Base-by-base conservation (phyloP, 64 coral and sea anemone genomes). In the Actinia tenebrosa region DNA sequence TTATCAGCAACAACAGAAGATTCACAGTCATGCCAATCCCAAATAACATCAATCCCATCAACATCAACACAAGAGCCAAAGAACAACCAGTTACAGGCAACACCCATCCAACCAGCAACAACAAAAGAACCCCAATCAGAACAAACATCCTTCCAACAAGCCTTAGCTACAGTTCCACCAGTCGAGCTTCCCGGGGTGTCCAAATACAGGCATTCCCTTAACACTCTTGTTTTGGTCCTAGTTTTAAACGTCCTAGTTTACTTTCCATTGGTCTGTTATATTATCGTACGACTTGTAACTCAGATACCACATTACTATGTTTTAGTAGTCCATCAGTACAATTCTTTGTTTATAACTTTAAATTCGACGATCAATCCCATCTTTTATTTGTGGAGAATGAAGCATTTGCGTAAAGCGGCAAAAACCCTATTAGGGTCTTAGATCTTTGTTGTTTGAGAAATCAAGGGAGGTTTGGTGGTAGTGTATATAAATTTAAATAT, bases 351-450 rank as follows among this genome's bases (percentile, higher is more conserved):
- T 13, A 20, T 81, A 23, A n/a, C 79, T 6, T 4, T 81, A 7
- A 81, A 81, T 81, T 81, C 79, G 4, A 81, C 44, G 7, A 37
- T 81, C 16, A 81, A 81, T 81, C 79, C 79, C 45, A 0, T 81
- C 2, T 81, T 81, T 47, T 81, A 81, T 44, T 50, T 81, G 22
- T 81, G 79, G 79, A 45, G 79, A 53, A 81, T 81, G 79, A 81
- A 50, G 53, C 14, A 10, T 18, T 50, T 81, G 44, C 79, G 79
- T 53, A 45, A n/a, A 17, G 79, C 79, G 16, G 79, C 50, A 52
- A 81, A 53, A 81, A 27, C 25, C 13, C 37, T 2, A 42, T 15
- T 75, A 42, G 5, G 63, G 18, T 66, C 22, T 58, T 58, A 58
- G 56, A 11, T 58, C 10, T 50, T 5, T 50, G 3, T 50, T 50